These are phyloP conservation scores for Oxytorus armatus DNA, from an alignment of 2,888 invertebrate species.

Conservation along the genomic window DNA sequence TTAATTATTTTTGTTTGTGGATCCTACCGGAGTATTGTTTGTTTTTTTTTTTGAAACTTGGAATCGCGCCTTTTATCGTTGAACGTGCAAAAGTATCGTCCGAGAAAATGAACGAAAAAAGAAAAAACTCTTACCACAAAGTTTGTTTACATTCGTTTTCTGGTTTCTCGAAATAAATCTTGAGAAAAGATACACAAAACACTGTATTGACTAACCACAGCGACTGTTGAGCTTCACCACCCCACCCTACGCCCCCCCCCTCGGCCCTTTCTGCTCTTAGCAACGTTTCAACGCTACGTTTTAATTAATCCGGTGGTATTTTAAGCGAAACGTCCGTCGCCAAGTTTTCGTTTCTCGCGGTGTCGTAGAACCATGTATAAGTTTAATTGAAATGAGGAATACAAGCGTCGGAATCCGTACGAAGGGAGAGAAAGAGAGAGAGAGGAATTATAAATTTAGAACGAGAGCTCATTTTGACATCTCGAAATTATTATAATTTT, in stretches of 20 bases:
- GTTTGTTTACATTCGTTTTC: background rate
- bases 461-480: slow-evolving; percentile 55
- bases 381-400: slow-evolving; percentile 68
- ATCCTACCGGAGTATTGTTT: too few relatives aligned
- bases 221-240: background rate
- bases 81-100: too few relatives aligned
- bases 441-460: slow-evolving; percentile 66
- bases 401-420: too few relatives aligned
- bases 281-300: slow-evolving; percentile 54
- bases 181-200: slow-evolving; percentile 44
- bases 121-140: slow-evolving; percentile 24
- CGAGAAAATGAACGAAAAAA: too few relatives aligned
- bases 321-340: slow-evolving; percentile 68
- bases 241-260: background rate
- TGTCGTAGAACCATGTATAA: slow-evolving; percentile 33
- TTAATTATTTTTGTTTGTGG: too few relatives aligned
- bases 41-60: too few relatives aligned
- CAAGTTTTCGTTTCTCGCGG: slow-evolving; percentile 47
- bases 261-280: slow-evolving; percentile 10
- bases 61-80: too few relatives aligned
- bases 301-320: slow-evolving; percentile 69
- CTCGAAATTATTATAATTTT: slow-evolving; percentile 18
- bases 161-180: too few relatives aligned
- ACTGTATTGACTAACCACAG: slow-evolving; percentile 51
- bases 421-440: slow-evolving; percentile 21